Conservation (phyloP, 2,113 vertebrate genomes). For the Oriolus oriolus region DNA sequence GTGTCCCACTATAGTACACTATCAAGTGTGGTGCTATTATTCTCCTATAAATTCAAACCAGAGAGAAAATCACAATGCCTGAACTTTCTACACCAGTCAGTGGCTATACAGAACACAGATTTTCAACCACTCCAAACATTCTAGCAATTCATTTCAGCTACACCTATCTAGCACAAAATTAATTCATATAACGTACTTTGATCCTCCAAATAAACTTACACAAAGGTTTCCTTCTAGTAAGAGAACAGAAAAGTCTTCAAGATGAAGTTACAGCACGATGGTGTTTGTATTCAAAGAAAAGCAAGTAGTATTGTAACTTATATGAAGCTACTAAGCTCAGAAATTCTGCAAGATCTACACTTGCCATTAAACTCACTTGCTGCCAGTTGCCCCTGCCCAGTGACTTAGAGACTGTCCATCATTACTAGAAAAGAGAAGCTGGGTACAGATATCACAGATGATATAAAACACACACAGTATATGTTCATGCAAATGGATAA, state of each 20-base stretch:
- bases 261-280: not conserved
- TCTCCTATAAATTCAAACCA: not conserved
- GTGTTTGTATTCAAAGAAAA: not conserved
- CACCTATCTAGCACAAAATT: not conserved
- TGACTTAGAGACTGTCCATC: not conserved
- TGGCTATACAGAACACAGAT: not conserved
- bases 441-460: not conserved
- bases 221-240: not conserved
- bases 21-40: not conserved
- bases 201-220: not conserved
- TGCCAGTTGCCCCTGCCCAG: not conserved
- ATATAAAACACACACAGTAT: not conserved
- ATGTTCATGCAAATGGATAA: not conserved
- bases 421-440: not conserved
- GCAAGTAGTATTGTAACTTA: not conserved
- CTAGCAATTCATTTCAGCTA: not conserved
- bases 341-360: not conserved
- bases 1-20: not conserved
- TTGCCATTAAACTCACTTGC: not conserved
- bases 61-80: not conserved
- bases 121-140: not conserved
- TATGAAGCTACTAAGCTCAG: not conserved
- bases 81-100: not conserved
- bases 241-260: not conserved
- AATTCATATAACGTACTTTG: not conserved